Conservation (phyloP, 2,113 vertebrate genomes). For the Rhynchomys soricoides region DNA sequence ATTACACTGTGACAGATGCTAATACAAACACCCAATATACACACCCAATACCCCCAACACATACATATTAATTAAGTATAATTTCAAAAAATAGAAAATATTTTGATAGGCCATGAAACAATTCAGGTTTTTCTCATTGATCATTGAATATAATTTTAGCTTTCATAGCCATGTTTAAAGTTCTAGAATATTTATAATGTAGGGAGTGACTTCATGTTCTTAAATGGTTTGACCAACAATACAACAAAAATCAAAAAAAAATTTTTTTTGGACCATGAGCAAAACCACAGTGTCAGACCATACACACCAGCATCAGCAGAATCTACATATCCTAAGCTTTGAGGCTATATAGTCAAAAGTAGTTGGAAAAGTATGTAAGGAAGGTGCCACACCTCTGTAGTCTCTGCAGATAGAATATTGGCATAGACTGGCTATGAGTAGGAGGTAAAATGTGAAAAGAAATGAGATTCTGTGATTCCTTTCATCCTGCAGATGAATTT, state of each 20-base stretch:
- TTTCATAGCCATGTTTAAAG: background rate
- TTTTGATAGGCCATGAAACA: background rate
- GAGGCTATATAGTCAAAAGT: background rate
- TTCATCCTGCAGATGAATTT: background rate
- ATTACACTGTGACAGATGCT: too few species aligned
- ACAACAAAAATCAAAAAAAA: background rate
- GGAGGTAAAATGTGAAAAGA: background rate
- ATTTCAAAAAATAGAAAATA: background rate
- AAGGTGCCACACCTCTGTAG: accelerated
- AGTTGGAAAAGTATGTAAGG: background rate
- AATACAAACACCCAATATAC: background rate
- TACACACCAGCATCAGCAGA: background rate
- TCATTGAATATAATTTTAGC: background rate
- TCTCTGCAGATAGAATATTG: background rate
- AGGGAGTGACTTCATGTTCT: background rate
- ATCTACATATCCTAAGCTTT: background rate
- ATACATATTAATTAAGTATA: background rate
- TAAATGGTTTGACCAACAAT: background rate
- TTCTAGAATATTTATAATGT: background rate
- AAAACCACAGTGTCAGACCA: background rate
- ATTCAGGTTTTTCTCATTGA: background rate
- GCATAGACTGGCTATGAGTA: background rate
- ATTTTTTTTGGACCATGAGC: background rate
- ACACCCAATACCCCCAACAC: background rate
- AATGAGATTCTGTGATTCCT: background rate